Evolutionary conservation across 2,113 vertebrate genomes (phyloP).

Genomic region (Leptobrachium leishanense): DNA sequence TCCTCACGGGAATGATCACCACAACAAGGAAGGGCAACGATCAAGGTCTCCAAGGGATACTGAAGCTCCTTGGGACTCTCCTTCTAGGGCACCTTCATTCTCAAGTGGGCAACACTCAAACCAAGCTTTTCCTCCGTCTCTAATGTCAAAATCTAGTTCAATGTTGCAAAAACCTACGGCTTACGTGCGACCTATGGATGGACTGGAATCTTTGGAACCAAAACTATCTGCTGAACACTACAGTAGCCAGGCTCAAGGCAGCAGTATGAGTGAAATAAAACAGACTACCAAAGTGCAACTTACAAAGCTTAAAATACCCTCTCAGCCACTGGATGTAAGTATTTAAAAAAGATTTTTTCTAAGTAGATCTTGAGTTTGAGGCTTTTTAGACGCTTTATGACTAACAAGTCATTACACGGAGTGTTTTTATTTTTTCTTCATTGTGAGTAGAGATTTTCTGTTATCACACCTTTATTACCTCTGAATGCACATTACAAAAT

Average conservation of each 20-base stretch:
- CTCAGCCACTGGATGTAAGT: conserved; percentile 88
- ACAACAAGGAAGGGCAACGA: conserved; percentile 89
- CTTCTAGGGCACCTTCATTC: conserved; percentile 86
- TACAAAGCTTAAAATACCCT: conserved; percentile 96
- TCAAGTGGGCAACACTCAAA: conserved; percentile 86
- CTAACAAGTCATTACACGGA: too few species aligned
- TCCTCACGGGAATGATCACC: conserved; percentile 82
- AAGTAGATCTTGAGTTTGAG: too few species aligned
- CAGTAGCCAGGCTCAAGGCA: conserved; percentile 80
- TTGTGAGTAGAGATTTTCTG: too few species aligned
- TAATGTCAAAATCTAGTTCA: conserved; percentile 91
- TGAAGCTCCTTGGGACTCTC: conserved; percentile 94
- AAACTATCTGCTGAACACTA: conserved; percentile 88
- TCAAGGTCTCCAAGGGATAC: conserved; percentile 92
- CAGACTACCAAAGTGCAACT: conserved; percentile 89
- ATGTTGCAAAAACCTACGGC: conserved; percentile 98
- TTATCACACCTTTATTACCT: too few species aligned
- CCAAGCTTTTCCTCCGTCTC: conserved; percentile 91
- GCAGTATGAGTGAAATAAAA: conserved; percentile 87
- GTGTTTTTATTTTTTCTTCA: too few species aligned
- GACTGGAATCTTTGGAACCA: conserved; percentile 90
- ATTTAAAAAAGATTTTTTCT: not conserved
- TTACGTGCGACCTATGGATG: conserved; percentile 97
- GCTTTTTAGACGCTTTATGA: too few species aligned
- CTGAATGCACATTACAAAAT: too few species aligned